Evolutionary conservation across 53 echinoderm and acorn worm species (phyloP), one percentile per base, ranked within the genome.

Genomic region (Patiria pectinifera): DNA sequence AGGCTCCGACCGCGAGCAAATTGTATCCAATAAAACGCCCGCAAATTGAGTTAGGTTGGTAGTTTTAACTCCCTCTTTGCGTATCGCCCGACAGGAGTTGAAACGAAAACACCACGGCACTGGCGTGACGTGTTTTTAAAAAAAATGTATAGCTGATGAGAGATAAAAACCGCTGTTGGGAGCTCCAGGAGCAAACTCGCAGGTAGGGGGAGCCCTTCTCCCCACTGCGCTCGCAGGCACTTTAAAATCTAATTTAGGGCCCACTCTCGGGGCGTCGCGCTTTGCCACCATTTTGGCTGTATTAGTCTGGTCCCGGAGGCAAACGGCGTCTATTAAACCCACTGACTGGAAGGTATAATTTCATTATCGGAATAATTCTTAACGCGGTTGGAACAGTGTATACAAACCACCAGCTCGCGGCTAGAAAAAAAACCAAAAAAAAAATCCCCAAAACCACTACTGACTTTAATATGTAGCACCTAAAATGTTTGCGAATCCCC

Each of bases 311-410:
- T 66, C 90, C 90, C 48, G 45, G 90, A 66, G 81, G 69, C 23
- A 24, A 24, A 66, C 14, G 44, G 81, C 45, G 81, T 77, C 77
- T 61, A 90, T 90, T 90, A 81, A 90, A 69, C 80, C 66, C 80
- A 79, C 90, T 63, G 90, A 90, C 90, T 90, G 90, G 81, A 90
- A 80, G 81, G 48, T 6, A 22, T 90, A 90, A 90, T 80, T 90
- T 90, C 80, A 90, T 90, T 90, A 90, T 5, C 11, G 80, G 80
- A 69, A 90, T 23, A 24, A 84, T 62, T 66, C 84, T 15, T 13
- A 14, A 43, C 84, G 23, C 26, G 26, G 9, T 62, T 83, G 71
- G 71, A 22, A 86, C 62, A 72, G 86, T 22, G 19, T 12, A 77
- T 25, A 23, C 13, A 15, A 47, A 79, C 16, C 15, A 45, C 80